A percentile compares a stretch with the other conserved stretches of the same genome.
Evolutionary conservation across 2,888 invertebrate species (phyloP).

Genomic region (Melanostoma mellinum): DNA sequence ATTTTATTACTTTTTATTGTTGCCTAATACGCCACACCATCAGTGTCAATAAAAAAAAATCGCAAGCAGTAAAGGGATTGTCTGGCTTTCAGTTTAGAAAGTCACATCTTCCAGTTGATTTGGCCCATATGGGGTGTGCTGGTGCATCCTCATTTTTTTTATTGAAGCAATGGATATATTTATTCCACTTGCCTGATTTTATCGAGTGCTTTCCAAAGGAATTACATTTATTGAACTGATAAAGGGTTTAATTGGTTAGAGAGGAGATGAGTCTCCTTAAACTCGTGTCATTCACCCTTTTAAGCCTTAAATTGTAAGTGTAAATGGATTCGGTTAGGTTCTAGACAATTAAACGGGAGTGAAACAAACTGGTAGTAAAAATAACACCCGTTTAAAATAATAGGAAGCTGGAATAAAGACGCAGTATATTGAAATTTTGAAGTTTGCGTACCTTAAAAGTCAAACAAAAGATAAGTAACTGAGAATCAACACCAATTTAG

Average conservation of each 20-base stretch:
- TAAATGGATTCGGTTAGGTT: too few relatives aligned
- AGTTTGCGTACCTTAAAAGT: too few relatives aligned
- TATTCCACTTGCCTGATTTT: slow-evolving; percentile 42
- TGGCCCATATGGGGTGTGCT: slow-evolving; percentile 33
- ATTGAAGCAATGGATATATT: slow-evolving; percentile 23
- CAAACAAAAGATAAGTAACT: too few relatives aligned
- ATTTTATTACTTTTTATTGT: slow-evolving; percentile 69
- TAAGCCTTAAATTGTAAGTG: too few relatives aligned
- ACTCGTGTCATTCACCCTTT: too few relatives aligned
- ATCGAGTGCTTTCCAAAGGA: slow-evolving; percentile 4
- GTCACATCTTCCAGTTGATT: slow-evolving; percentile 70
- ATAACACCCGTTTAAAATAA: too few relatives aligned
- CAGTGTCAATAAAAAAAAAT: slow-evolving; percentile 28
- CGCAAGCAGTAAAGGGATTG: neutral
- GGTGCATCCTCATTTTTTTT: neutral
- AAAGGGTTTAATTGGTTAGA: slow-evolving; percentile 67
- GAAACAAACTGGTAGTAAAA: too few relatives aligned
- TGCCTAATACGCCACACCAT: slow-evolving; percentile 6
- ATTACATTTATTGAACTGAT: slow-evolving; percentile 21
- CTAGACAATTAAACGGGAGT: too few relatives aligned
- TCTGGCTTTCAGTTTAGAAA: slow-evolving; percentile 13
- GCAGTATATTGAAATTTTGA: too few relatives aligned
- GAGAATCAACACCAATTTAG: too few relatives aligned
- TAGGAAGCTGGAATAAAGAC: too few relatives aligned
- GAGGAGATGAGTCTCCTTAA: slow-evolving; percentile 5